These are phyloP conservation scores for Aphidius gifuensis DNA, from an alignment of 1,140 invertebrate species.

Conservation along the genomic window DNA sequence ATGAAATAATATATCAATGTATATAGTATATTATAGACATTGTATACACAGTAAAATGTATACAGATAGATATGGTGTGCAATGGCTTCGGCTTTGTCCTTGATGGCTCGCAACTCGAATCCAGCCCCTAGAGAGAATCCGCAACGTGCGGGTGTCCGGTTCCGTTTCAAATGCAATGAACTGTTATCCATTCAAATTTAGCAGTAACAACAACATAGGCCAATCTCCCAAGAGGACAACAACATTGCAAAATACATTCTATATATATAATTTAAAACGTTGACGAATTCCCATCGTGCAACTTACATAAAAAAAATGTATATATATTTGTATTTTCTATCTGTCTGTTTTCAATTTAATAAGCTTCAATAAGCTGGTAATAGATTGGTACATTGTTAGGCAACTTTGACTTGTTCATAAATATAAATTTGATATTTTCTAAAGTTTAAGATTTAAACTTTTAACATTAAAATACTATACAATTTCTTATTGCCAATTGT, in stretches of 20 bases:
- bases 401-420: too few relatives aligned
- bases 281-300: too few relatives aligned
- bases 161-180: conserved; percentile 20
- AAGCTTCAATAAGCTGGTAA: too few relatives aligned
- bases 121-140: conserved; percentile 15
- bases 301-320: too few relatives aligned
- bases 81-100: conserved; percentile 8
- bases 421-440: too few relatives aligned
- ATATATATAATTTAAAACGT: too few relatives aligned
- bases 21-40: not conserved
- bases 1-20: not conserved
- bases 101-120: not conserved
- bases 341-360: too few relatives aligned
- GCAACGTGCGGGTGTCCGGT: conserved; percentile 21
- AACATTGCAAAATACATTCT: not conserved
- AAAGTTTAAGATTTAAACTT: too few relatives aligned
- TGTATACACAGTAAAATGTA: not conserved
- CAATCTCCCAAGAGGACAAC: not conserved
- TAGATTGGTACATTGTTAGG: too few relatives aligned
- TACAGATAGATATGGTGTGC: not conserved
- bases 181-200: conserved; percentile 25
- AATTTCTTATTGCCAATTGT: too few relatives aligned
- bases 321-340: too few relatives aligned
- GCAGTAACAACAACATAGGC: not conserved
- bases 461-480: too few relatives aligned